Conservation (phyloP, 2,888 invertebrate species). For the Acronicta psi region DNA sequence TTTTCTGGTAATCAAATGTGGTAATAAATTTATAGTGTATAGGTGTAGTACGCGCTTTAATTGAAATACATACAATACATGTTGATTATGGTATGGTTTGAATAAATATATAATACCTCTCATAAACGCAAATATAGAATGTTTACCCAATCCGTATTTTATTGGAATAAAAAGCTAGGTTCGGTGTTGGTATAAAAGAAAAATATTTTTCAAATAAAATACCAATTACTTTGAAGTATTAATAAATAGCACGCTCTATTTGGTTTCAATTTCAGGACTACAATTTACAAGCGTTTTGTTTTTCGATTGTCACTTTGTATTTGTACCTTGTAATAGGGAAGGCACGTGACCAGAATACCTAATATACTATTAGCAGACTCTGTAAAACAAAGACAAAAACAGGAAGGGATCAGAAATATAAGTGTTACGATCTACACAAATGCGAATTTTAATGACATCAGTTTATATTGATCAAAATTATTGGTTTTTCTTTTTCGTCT, state of each 20-base stretch:
- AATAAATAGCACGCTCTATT: constrained; percentile 64
- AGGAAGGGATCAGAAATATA: constrained; percentile 47
- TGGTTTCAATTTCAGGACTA: constrained; percentile 71
- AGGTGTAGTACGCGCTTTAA: too few relatives aligned
- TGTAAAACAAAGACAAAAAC: constrained; percentile 51
- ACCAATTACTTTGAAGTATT: constrained; percentile 52
- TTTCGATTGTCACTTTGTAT: constrained; percentile 80
- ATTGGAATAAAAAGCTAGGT: constrained; percentile 14
- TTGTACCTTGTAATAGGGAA: constrained; percentile 80
- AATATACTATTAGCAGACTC: constrained; percentile 64
- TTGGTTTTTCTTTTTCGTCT: background rate
- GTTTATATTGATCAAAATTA: constrained; percentile 20
- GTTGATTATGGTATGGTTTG: too few relatives aligned
- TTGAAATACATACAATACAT: constrained; percentile 10
- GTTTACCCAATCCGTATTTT: constrained; percentile 14
- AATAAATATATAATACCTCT: constrained; percentile 2
- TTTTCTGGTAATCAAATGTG: too few relatives aligned
- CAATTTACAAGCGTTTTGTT: constrained; percentile 72
- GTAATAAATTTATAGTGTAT: too few relatives aligned
- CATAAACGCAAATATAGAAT: constrained; percentile 8
- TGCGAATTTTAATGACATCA: constrained; percentile 23
- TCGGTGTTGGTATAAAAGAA: constrained; percentile 1
- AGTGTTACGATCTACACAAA: constrained; percentile 24
- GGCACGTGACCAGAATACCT: constrained; percentile 74
- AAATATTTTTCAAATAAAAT: constrained; percentile 32